A percentile compares a stretch with the other conserved stretches of the same genome.
phyloP scores from a whole-genome alignment of 23 tunicate species.

The Ascidia mentula region DNA sequence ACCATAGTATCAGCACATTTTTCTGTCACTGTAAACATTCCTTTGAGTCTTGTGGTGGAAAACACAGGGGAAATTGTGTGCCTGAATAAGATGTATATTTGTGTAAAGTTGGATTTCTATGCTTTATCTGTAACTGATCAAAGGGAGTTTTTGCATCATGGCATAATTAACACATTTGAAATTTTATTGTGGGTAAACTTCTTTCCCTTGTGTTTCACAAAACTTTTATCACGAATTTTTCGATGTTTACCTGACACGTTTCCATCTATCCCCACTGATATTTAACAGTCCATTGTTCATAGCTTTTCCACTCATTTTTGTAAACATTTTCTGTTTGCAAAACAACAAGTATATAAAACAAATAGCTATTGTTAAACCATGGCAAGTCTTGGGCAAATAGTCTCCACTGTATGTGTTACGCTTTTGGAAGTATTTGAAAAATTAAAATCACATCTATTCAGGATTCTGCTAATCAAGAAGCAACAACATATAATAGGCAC shows the following conservation, averaged over 20 bases:
- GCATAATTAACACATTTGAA: too few relatives aligned
- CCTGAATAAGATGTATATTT: not conserved
- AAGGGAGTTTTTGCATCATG: too few relatives aligned
- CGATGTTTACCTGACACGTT: not conserved
- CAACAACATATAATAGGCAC: too few relatives aligned
- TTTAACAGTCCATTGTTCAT: not conserved
- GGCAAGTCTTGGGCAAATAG: not conserved
- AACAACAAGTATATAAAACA: not conserved
- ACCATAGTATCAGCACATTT: conserved; percentile 37
- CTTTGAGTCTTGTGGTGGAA: conserved; percentile 56
- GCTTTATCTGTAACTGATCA: not conserved
- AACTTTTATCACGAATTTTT: too few relatives aligned
- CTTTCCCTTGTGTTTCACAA: too few relatives aligned
- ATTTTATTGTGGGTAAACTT: too few relatives aligned
- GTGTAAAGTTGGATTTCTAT: not conserved
- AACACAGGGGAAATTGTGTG: conserved; percentile 46
- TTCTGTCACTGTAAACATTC: conserved; percentile 38
- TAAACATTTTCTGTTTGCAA: not conserved
- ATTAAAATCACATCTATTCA: too few relatives aligned
- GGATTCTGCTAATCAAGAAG: too few relatives aligned
- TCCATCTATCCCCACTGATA: not conserved
- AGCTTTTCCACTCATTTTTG: not conserved
- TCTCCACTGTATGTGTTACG: too few relatives aligned
- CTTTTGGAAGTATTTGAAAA: too few relatives aligned
- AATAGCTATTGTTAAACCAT: not conserved